Evolutionary conservation across 2,888 invertebrate species (phyloP), one percentile per base, ranked within the genome.

Genomic region (Tetheella fluctuosa): DNA sequence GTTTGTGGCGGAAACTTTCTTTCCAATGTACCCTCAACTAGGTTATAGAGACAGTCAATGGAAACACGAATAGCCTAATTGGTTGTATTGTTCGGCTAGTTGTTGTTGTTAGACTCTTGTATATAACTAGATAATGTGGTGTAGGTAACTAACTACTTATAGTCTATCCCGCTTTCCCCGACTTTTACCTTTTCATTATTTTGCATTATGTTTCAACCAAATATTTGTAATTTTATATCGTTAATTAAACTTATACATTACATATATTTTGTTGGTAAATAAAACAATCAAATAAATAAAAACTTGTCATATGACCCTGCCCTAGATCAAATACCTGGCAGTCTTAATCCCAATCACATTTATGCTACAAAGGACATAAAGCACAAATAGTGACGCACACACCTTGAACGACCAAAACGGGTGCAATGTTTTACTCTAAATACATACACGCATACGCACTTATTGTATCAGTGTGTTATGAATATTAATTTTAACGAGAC

Each of bases 1-100:
- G 59, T 80, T 77, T 76, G 48, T 81, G 82, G 69, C 78, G 79
- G 68, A 64, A 63, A 80, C 87, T 90, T 88, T 88, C 87, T 77
- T 82, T 77, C 66, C 65, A 59, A 73, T 70, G 39, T 58, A 66
- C 62, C 65, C 61, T 65, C 70, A 78, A 79, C 77, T 77, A 68
- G 58, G 52, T 61, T 71, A 52, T 67, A 54, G 58, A 23, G 17
- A n/a, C 25, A 53, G 58, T 55, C 58, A 39, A 53, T 53, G 23
- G 48, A 64, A 62, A 54, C 23, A 57, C 64, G 57, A 57, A 39
- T 62, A 59, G 60, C 63, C 48, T 48, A 48, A 48, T 48, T 48
- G 48, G 48, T 20, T 48, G 48, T 48, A 48, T 48, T 48, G 48
- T 48, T 48, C 20, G n/a, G 12, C 28, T 42, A 48, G 7, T 20